These are phyloP conservation scores for Acrocyrtus sp. DNA, from an alignment of 2,888 invertebrate genomes.

Conservation along the genomic window DNA sequence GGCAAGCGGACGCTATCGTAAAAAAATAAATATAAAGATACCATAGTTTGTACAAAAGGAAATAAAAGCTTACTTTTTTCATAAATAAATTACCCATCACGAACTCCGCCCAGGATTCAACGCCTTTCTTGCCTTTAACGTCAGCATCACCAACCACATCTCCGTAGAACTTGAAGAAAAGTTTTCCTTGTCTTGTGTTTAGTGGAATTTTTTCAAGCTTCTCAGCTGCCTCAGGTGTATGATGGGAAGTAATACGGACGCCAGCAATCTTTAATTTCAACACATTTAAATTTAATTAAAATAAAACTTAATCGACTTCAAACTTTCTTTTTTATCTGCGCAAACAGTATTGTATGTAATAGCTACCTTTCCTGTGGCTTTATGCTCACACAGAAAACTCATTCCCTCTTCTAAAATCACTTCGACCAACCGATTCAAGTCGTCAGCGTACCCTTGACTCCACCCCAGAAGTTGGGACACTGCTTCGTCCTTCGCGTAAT, in stretches of 20 bases:
- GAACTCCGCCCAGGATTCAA: conserved; percentile 48
- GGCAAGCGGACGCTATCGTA: conserved; percentile 31
- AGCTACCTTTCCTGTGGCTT: conserved; percentile 39
- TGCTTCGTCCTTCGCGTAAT: conserved; percentile 36
- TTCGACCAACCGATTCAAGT: conserved; percentile 18
- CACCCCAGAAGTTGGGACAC: conserved; percentile 41
- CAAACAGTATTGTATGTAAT: background rate
- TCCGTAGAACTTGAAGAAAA: conserved; percentile 35
- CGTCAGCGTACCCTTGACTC: conserved; percentile 37
- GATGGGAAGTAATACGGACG: conserved; percentile 38
- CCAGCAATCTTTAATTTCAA: conserved; percentile 38
- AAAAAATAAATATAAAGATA: too few species aligned
- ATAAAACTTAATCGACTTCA: background rate
- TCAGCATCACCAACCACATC: conserved; percentile 31
- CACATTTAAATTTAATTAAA: background rate
- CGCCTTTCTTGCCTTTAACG: conserved; percentile 8
- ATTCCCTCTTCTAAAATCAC: conserved; percentile 25
- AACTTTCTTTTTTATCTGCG: too few species aligned
- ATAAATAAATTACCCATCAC: too few species aligned
- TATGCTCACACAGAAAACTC: conserved; percentile 47
- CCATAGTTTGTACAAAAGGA: too few species aligned
- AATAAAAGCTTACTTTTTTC: too few species aligned
- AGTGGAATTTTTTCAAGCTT: conserved; percentile 12
- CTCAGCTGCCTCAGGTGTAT: conserved; percentile 6
- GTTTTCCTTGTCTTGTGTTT: background rate